Evolutionary conservation across 2,797 vertebrate genomes (phyloP), one percentile per base, ranked within the genome.

Genomic region (Acomys russatus): DNA sequence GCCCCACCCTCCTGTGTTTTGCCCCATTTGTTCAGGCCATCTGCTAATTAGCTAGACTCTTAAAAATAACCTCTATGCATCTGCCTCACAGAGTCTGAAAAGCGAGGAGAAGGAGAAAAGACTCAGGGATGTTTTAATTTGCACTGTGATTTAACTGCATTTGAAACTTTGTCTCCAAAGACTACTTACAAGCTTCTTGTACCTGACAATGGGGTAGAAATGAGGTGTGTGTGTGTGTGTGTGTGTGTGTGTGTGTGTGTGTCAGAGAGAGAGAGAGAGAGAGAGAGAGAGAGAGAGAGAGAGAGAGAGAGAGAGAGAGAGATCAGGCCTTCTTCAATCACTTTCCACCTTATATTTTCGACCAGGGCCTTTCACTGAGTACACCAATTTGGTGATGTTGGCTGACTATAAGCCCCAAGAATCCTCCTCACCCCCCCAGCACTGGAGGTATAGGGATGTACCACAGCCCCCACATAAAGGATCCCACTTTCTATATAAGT

Each of bases 51-150:
- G 78, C 76, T 90, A 78, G 25, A 80, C 59, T 86, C 80, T 93
- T 66, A 61, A 94, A 97, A 97, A 97, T 92, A 96, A 73, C 38
- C 84, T 2, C 30, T 33, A 33, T 97, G 92, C 95, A 96, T 96
- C 93, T 96, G 64, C 64, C 89, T 89, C 90, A 68, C 33, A 71
- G 74, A 88, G 77, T 85, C 64, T 73, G 51, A 95, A 97, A 95
- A 83, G 35, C 11, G 71, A 92, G 18, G 70, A 54, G 70, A 94
- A 96, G 91, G n/a, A 85, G n/a, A 90, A 78, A 95, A 96, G 74
- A 7, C 38, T 88, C n/a, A 70, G 49, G 61, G 76, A 76, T 87
- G 54, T 94, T 44, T 84, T 95, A 70, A 97, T 71, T 73, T 59
- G 61, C n/a, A 87, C 15, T 73, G 89, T 22, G 51, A 25, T 61